Conservation (phyloP, 1,140 invertebrate genomes). For the Conopomorpha cramerella region DNA sequence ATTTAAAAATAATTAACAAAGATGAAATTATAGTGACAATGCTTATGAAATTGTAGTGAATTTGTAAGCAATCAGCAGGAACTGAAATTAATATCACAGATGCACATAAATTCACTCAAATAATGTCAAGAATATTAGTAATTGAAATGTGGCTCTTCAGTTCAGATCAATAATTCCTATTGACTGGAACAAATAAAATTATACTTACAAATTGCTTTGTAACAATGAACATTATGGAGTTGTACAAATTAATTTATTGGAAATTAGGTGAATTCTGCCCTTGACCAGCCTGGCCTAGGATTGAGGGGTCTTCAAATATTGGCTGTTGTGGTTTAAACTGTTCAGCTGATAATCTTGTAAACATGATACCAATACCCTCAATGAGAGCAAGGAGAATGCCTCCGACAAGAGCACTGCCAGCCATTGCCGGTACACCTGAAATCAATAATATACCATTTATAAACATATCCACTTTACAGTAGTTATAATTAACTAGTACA, state of each 20-base stretch:
- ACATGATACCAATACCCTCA: slow-evolving; percentile 94
- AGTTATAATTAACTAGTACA: no score
- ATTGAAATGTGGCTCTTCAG: no score
- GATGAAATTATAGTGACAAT: no score
- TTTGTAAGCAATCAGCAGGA: slow-evolving; percentile 32
- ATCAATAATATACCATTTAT: no score
- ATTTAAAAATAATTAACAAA: no score
- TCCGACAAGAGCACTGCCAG: slow-evolving; percentile 93
- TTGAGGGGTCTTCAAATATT: slow-evolving; percentile 72
- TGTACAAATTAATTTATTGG: slow-evolving; percentile 16
- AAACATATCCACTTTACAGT: no score
- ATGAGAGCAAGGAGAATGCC: slow-evolving; percentile 93
- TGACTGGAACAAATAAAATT: no score
- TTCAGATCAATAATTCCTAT: no score
- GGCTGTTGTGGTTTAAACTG: slow-evolving; percentile 83
- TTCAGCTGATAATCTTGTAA: slow-evolving; percentile 86
- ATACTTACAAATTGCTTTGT: no score
- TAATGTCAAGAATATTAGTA: slow-evolving; percentile 7
- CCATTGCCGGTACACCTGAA: slow-evolving; percentile 82
- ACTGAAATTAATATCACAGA: slow-evolving; percentile 54
- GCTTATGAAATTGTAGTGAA: slow-evolving; percentile 19
- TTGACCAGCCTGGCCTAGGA: slow-evolving; percentile 57
- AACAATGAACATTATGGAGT: no score
- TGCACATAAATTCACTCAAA: slow-evolving; percentile 38
- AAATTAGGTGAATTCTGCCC: slow-evolving; percentile 26